Evolutionary conservation across 2,888 invertebrate species (phyloP), one percentile per base, ranked within the genome.

Genomic region (Cataglyphis rosenhaueri): DNA sequence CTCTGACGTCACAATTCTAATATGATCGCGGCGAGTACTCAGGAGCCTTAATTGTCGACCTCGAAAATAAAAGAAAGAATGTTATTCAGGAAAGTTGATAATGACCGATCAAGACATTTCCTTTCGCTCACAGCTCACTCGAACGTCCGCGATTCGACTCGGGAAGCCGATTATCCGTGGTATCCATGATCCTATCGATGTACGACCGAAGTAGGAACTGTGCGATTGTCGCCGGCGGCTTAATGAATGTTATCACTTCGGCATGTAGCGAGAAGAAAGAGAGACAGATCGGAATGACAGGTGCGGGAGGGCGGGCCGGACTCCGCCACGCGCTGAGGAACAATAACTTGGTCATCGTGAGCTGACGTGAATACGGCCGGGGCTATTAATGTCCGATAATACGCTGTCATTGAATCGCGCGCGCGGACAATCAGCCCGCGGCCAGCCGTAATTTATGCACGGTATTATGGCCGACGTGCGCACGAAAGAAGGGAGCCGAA

Each of bases 341-440:
- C 88, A 88, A 89, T 89, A 88, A 89, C 85, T 89, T 83, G 81
- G 65, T 76, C 82, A 84, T 86, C 81, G 75, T 64, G 79, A 75
- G 78, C 48, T 87, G 87, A 88, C 86, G 62, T 83, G 88, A 89
- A 88, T 88, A 83, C 84, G 62, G 65, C 57, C 66, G 57, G 44
- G 82, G 83, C 87, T 89, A 91, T 92, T 90, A 88, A 88, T 87
- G 87, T 62, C 65, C 86, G 85, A 86, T 88, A 88, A 86, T 86
- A 84, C 86, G 74, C 84, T 85, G 89, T 89, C 88, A 87, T 89
- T 91, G 86, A 89, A 90, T 89, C 83, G 73, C 83, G 84, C 83
- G 84, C 83, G 64, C 82, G 83, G 84, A 88, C 86, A 90, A 89
- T 90, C 87, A 81, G 70, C 70, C 61, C 41, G 76, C 59, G 66